phyloP scores from a whole-genome alignment of 2,888 invertebrate species.

The Eilema caniola region DNA sequence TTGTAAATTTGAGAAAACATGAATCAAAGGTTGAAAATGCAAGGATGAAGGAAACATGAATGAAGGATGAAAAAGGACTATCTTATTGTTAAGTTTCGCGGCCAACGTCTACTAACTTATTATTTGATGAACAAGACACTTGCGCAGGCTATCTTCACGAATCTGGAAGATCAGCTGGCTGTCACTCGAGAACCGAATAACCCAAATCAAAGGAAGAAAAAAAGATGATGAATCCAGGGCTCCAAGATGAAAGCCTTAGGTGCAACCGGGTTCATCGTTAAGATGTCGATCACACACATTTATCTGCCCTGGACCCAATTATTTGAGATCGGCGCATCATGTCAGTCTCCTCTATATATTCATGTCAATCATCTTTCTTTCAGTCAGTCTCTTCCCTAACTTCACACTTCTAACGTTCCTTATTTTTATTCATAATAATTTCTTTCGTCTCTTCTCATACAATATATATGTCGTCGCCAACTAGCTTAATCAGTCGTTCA shows the following conservation, averaged over 20 bases:
- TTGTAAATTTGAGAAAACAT: neutral
- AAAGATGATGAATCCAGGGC: no score
- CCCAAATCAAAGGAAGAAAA: neutral
- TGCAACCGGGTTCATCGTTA: no score
- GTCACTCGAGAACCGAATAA: neutral
- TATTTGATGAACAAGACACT: neutral
- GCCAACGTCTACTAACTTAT: neutral
- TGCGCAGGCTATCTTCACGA: neutral
- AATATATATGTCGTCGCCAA: no score
- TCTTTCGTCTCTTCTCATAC: no score
- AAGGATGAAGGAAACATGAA: no score
- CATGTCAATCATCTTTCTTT: neutral
- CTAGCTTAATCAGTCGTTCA: no score
- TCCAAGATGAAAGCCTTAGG: no score
- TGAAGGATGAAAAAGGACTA: neutral
- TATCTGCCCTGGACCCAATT: neutral
- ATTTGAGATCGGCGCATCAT: neutral
- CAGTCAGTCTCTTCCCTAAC: neutral
- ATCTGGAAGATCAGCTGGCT: neutral
- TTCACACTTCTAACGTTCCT: neutral
- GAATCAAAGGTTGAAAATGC: neutral
- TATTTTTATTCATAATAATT: no score
- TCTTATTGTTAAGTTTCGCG: neutral
- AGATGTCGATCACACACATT: no score
- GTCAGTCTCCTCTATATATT: neutral